These are phyloP conservation scores for Merops nubicus DNA, from an alignment of 2,113 vertebrate genomes.

Conservation along the genomic window DNA sequence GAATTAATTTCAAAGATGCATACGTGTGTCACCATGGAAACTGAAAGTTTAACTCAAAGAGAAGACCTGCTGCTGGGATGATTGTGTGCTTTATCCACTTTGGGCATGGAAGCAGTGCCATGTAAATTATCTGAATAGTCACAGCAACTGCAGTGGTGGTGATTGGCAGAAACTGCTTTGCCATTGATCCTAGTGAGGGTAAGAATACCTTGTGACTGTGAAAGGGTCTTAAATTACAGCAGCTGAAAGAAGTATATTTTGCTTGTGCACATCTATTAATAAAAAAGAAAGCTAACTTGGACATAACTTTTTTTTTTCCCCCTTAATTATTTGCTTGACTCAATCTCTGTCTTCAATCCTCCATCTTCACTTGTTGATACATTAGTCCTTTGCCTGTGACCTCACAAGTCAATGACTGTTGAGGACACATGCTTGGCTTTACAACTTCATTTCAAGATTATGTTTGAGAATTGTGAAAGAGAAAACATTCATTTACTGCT, in stretches of 20 bases:
- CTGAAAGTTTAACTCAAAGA: neutral
- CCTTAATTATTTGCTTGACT: neutral
- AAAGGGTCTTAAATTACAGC: neutral
- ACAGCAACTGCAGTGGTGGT: neutral
- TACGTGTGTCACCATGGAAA: neutral
- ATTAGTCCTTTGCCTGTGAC: neutral
- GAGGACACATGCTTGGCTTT: neutral
- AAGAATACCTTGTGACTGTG: neutral
- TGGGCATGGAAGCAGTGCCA: neutral
- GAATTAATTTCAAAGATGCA: constrained; percentile 2
- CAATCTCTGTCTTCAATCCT: neutral
- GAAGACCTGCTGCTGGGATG: neutral
- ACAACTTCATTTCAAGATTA: neutral
- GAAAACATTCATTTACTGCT: neutral
- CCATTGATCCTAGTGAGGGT: neutral
- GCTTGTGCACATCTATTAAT: neutral
- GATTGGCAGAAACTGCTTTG: neutral
- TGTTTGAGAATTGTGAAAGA: neutral
- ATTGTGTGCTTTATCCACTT: neutral
- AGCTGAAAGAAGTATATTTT: neutral
- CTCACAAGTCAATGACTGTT: neutral
- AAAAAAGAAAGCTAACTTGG: neutral
- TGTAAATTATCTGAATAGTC: neutral
- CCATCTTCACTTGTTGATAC: neutral
- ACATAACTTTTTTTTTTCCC: neutral